A percentile compares a stretch with the other conserved stretches of the same genome.
phyloP scores from a whole-genome alignment of 2,888 invertebrate genomes.

The Isoperla grammatica region DNA sequence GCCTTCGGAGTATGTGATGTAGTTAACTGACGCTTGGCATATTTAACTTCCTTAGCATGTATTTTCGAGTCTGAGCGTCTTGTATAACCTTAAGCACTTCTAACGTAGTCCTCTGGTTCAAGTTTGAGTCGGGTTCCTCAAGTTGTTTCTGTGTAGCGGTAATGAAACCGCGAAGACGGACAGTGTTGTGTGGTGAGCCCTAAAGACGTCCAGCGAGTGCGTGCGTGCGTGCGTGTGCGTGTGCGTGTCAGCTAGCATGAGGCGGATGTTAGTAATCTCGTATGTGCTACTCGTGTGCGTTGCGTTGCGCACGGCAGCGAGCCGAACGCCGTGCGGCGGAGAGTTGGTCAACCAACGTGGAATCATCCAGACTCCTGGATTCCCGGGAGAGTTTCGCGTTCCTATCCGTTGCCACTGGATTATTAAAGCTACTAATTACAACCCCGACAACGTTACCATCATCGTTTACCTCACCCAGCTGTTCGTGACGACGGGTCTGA shows the following conservation, averaged over 20 bases:
- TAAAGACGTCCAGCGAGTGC: not conserved
- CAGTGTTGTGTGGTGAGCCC: not conserved
- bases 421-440: constrained; percentile 59
- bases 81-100: no score
- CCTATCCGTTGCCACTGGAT: constrained; percentile 85
- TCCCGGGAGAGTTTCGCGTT: constrained; percentile 72
- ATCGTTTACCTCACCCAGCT: constrained; percentile 84
- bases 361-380: constrained; percentile 74
- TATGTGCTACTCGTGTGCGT: constrained; percentile 13
- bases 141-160: not conserved
- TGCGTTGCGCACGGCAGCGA: not conserved
- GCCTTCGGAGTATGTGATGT: no score
- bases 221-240: not conserved
- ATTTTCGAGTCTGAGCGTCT: no score
- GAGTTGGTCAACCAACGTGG: constrained; percentile 60
- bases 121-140: not conserved
- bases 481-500: constrained; percentile 72
- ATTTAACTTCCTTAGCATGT: no score
- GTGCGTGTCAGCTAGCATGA: constrained; percentile 19
- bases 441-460: constrained; percentile 54
- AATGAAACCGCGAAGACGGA: constrained; percentile 19
- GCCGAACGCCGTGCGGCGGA: constrained; percentile 54
- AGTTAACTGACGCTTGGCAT: no score
- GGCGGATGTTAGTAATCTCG: constrained; percentile 17
- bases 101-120: no score